Base-by-base conservation (phyloP, 2,888 invertebrate species). In the Clistopyga incitator region DNA sequence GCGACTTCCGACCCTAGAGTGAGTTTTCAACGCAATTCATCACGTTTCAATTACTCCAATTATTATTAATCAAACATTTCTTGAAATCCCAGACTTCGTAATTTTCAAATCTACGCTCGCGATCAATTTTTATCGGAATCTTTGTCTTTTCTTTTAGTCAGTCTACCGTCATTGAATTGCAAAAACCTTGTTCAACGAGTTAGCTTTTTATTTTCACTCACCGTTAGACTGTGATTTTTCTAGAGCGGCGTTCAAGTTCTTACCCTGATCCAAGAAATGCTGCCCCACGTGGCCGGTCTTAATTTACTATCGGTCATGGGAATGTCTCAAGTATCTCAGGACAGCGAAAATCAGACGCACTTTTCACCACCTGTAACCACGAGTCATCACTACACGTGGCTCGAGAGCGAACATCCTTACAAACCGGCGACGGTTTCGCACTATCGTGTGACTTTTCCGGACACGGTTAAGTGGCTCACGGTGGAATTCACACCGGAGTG, bases 341-440 rank as follows among this genome's bases (percentile, higher is more conserved):
- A 94, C 64, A 92, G 90, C 68, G 93, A 93, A 52, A 86, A 85
- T 56, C 92, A 92, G 68, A 71, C 88, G 3, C 91, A 92, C 68
- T 86, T 88, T 76, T 78, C 91, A 45, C 88, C 90, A 78, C 86
- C 92, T 72, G 88, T 90, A 70, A 98, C 97, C 34, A 97, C 98
- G 1, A 97, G 97, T 82, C 96, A 97, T 90, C 97, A 97, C 94
- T 98, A 98, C 92, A 97, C 98, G 4, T 96, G 98, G 95, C 96
- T 98, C 0, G 99, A 99, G 94, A 98, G 98, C 92, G 98, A 98
- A 54, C 99, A 99, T 94, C 99, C 99, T 0, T 99, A 99, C 93
- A 97, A 97, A 93, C 97, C 98, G 54, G 96, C 98, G 0, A 95
- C 96, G 20, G 96, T 98, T 45, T 96, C 96, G 54, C 97, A 97